Conservation (phyloP, 2,888 invertebrate species). For the Drosophila falleni region DNA sequence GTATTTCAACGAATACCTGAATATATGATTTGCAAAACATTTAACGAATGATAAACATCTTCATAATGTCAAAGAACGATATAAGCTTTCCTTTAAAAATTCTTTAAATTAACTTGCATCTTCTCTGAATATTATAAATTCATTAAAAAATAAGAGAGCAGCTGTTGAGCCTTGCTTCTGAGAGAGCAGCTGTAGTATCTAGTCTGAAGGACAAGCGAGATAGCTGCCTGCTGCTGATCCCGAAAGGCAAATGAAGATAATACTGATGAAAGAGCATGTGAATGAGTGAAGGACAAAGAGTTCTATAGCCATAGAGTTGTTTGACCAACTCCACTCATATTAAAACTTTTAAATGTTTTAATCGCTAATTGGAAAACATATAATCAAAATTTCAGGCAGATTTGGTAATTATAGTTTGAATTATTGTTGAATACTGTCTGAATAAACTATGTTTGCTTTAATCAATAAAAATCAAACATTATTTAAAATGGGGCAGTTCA, state of each 20-base stretch:
- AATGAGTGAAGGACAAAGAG: neutral
- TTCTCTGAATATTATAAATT: neutral
- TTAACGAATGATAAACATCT: neutral
- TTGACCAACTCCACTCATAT: too few species aligned
- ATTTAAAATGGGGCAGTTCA: neutral
- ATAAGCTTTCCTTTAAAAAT: neutral
- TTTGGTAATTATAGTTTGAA: too few species aligned
- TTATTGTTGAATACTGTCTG: too few species aligned
- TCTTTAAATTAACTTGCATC: neutral
- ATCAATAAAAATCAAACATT: too few species aligned
- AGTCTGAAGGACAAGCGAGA: slow-evolving; percentile 4
- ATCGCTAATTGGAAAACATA: too few species aligned
- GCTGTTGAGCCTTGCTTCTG: neutral
- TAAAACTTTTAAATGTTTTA: too few species aligned
- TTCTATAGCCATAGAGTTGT: neutral
- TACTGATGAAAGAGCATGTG: neutral
- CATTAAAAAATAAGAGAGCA: neutral
- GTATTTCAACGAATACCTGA: neutral
- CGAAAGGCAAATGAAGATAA: neutral
- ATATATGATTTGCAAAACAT: neutral
- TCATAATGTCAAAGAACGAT: neutral
- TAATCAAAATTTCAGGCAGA: too few species aligned
- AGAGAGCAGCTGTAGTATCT: neutral
- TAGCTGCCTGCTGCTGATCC: slow-evolving; percentile 2
- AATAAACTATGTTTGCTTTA: too few species aligned